Conservation (phyloP, 2,797 vertebrate species). For the Petrocephalus schoutedeni region DNA sequence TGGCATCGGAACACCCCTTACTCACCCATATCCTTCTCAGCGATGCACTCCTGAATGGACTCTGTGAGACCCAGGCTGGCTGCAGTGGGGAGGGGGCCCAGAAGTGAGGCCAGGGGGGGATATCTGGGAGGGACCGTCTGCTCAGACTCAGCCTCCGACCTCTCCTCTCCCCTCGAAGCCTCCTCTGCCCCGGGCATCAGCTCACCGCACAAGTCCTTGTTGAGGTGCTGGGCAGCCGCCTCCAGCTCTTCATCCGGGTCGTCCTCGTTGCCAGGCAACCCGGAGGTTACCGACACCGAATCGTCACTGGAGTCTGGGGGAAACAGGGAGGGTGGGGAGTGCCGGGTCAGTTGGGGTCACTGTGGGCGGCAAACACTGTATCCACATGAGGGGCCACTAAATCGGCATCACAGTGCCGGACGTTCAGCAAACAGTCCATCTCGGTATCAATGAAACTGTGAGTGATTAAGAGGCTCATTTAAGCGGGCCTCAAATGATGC, state of each 20-base stretch:
- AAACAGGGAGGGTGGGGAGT: background rate
- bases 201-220: slow-evolving; percentile 67
- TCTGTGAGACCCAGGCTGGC: slow-evolving; percentile 81
- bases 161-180: slow-evolving; percentile 36
- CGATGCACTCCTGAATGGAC: slow-evolving; percentile 69
- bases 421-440: background rate
- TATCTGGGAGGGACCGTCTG: slow-evolving; percentile 42
- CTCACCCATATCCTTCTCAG: slow-evolving; percentile 71
- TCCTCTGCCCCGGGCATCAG: slow-evolving; percentile 45
- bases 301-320: slow-evolving; percentile 59
- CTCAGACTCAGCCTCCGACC: slow-evolving; percentile 24
- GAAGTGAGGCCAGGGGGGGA: slow-evolving; percentile 74
- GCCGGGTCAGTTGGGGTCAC: background rate
- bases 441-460: background rate
- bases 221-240: slow-evolving; percentile 81
- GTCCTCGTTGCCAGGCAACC: slow-evolving; percentile 58
- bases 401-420: background rate
- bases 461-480: slow-evolving; percentile 23
- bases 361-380: background rate
- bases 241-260: slow-evolving; percentile 76
- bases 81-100: slow-evolving; percentile 79
- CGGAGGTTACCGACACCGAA: slow-evolving; percentile 43
- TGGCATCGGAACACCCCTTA: slow-evolving; percentile 18
- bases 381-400: background rate
- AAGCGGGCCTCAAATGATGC: background rate